phyloP scores from a whole-genome alignment of 2,888 invertebrate species.

The Hyposoter dolosus region DNA sequence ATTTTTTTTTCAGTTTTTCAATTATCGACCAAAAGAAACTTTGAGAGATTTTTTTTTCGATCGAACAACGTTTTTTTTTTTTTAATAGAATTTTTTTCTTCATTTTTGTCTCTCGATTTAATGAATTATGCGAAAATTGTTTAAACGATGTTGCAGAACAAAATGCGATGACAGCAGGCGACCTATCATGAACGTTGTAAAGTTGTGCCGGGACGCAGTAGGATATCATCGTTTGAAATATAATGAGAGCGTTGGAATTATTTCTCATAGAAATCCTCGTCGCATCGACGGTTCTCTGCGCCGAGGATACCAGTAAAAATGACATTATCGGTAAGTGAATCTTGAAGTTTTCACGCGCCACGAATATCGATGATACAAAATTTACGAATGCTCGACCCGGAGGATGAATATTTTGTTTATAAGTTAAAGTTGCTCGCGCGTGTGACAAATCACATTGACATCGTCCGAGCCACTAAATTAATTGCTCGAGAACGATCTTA shows the following conservation, averaged over 20 bases:
- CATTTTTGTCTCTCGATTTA: background rate
- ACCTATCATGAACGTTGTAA: constrained; percentile 69
- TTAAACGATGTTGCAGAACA: constrained; percentile 71
- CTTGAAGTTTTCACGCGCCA: background rate
- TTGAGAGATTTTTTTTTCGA: background rate
- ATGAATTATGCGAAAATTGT: too few species aligned
- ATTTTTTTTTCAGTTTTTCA: background rate
- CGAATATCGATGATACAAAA: background rate
- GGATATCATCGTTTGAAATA: constrained; percentile 77
- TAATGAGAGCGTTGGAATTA: constrained; percentile 80
- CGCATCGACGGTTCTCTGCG: constrained; percentile 76
- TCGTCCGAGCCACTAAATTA: background rate
- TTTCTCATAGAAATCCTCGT: constrained; percentile 79
- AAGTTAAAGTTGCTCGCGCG: background rate
- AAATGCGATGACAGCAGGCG: constrained; percentile 74
- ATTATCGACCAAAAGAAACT: background rate
- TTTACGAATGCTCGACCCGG: background rate
- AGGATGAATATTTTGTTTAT: background rate
- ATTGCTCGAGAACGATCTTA: background rate
- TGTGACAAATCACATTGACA: background rate
- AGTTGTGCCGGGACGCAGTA: constrained; percentile 60
- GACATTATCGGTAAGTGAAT: constrained; percentile 78
- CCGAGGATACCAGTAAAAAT: constrained; percentile 77
- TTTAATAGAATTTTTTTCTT: background rate
- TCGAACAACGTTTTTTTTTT: background rate